Evolutionary conservation across 2,113 vertebrate genomes (phyloP).

Genomic region (Mola mola): DNA sequence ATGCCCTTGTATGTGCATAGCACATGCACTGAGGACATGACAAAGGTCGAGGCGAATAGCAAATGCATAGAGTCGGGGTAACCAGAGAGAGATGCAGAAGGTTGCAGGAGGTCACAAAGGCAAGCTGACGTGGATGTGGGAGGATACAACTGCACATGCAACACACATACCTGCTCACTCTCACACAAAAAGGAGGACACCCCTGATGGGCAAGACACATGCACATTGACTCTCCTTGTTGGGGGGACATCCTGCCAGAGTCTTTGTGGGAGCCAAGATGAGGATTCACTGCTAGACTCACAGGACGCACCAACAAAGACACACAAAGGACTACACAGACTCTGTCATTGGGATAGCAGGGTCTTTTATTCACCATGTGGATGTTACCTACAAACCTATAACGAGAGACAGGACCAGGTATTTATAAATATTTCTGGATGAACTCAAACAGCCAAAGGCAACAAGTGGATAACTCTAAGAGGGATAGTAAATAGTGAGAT

Average conservation of each 20-base stretch:
- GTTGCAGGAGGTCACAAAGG: conserved; percentile 75
- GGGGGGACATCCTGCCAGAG: conserved; percentile 75
- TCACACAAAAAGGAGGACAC: conserved; percentile 71
- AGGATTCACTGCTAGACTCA: conserved; percentile 67
- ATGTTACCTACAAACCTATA: conserved; percentile 42
- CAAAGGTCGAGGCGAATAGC: conserved; percentile 5
- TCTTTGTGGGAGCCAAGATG: conserved; percentile 66
- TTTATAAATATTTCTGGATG: conserved; percentile 25
- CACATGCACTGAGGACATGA: conserved; percentile 6
- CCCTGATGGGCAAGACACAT: conserved; percentile 48
- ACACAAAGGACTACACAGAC: conserved; percentile 72
- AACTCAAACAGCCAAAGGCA: conserved; percentile 24
- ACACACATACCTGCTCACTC: conserved; percentile 38
- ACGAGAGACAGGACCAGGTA: conserved; percentile 32
- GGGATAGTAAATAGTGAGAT: conserved; percentile 18
- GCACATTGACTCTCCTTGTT: conserved; percentile 55
- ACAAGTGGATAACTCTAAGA: conserved; percentile 42
- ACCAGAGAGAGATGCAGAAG: conserved; percentile 62
- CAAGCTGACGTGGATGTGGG: conserved; percentile 71
- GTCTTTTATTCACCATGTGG: conserved; percentile 56
- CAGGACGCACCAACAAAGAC: conserved; percentile 61
- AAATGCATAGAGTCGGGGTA: conserved; percentile 45
- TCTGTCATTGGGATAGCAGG: conserved; percentile 54
- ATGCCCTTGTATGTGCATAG: conserved; percentile 37
- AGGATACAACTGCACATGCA: conserved; percentile 62